phyloP scores from a whole-genome alignment of 2,113 vertebrate species.

The Etheostoma cragini region DNA sequence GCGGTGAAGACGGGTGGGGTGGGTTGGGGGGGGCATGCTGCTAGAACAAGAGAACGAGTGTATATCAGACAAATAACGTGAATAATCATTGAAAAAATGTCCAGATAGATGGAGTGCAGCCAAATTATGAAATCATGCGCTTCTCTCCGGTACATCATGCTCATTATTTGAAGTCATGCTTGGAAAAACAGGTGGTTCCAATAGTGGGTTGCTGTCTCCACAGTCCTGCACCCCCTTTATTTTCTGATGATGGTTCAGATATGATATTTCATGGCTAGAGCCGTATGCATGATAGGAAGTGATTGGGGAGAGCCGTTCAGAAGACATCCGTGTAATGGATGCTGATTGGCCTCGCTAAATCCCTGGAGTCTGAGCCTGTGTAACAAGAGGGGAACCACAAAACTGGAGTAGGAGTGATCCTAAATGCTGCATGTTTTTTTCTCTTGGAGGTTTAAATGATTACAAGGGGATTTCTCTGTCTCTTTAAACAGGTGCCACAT shows the following conservation, averaged over 20 bases:
- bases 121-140: conserved; percentile 85
- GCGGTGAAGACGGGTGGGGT: conserved; percentile 1
- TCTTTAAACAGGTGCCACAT: conserved; percentile 77
- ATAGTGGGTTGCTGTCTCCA: conserved; percentile 74
- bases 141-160: conserved; percentile 68
- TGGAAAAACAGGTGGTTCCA: conserved; percentile 86
- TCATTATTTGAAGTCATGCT: conserved; percentile 81
- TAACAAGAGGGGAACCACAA: conserved; percentile 63
- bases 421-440: conserved; percentile 47
- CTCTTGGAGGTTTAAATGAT: conserved; percentile 61
- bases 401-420: conserved; percentile 48
- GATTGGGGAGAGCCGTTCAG: conserved; percentile 73
- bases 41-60: conserved; percentile 42
- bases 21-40: conserved; percentile 19
- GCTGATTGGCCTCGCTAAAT: conserved; percentile 80
- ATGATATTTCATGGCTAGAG: conserved; percentile 83
- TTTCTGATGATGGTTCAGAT: conserved; percentile 81
- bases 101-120: conserved; percentile 74
- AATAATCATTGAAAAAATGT: conserved; percentile 82
- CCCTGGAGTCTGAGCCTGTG: conserved; percentile 48
- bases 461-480: conserved; percentile 59
- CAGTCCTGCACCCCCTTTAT: conserved; percentile 58
- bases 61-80: conserved; percentile 71
- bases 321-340: conserved; percentile 83
- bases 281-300: conserved; percentile 72